phyloP scores from a whole-genome alignment of 2,888 invertebrate species.

The Nipponacmea schrenckii region DNA sequence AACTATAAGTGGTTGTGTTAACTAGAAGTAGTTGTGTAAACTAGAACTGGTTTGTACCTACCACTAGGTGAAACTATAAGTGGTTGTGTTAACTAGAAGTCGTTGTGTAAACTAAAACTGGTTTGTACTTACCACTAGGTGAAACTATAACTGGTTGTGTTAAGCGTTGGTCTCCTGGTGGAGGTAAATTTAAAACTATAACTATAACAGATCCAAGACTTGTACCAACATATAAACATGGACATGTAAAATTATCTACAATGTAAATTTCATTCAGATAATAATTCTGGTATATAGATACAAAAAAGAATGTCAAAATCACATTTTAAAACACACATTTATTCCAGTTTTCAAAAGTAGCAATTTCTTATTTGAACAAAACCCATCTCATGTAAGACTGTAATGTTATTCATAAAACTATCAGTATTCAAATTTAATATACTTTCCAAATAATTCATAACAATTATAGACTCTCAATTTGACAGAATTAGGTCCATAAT shows the following conservation, averaged over 20 bases:
- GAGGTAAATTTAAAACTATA: conserved; percentile 79
- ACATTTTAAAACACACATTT: too few relatives aligned
- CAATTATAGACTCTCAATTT: too few relatives aligned
- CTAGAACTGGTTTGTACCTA: conserved; percentile 67
- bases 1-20: conserved; percentile 2
- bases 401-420: too few relatives aligned
- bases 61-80: conserved; percentile 85
- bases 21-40: too few relatives aligned
- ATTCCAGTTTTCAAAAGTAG: too few relatives aligned
- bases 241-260: conserved; percentile 86
- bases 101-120: neutral
- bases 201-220: conserved; percentile 95
- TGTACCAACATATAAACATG: conserved; percentile 98
- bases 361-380: too few relatives aligned
- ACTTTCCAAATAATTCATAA: too few relatives aligned
- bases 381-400: too few relatives aligned
- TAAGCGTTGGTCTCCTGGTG: conserved; percentile 57
- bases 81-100: conserved; percentile 63
- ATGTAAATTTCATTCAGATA: conserved; percentile 11
- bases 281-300: neutral
- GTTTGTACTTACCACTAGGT: conserved; percentile 79
- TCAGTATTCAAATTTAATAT: too few relatives aligned
- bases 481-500: too few relatives aligned
- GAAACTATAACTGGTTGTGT: conserved; percentile 77
- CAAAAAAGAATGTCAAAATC: neutral